Conservation (phyloP, 92 coral and sea anemone species). For the Parazoanthus darwini region DNA sequence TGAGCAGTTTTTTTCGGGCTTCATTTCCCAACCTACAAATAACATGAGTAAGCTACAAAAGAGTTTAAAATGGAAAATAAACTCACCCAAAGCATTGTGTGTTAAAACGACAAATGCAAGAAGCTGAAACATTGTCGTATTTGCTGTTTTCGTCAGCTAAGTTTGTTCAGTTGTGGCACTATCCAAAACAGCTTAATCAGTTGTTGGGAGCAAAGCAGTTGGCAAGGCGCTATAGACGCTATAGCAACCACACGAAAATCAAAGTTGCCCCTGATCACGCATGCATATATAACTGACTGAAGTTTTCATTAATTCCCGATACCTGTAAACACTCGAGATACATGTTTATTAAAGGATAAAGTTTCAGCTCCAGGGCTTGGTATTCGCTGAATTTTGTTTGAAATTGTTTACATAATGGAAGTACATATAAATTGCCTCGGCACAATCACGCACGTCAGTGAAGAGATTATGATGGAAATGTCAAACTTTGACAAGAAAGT, state of each 20-base stretch:
- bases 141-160: not conserved
- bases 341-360: not conserved
- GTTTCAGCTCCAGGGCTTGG: not conserved
- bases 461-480: too few species aligned
- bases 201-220: not conserved
- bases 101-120: not conserved
- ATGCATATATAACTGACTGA: too few species aligned
- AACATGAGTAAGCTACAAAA: too few species aligned
- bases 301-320: not conserved
- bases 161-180: not conserved
- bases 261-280: not conserved
- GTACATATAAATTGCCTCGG: not conserved
- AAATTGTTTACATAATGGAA: not conserved
- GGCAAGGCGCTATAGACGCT: too few species aligned
- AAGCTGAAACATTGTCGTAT: not conserved
- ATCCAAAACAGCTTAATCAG: not conserved
- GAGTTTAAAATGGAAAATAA: too few species aligned
- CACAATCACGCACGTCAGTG: not conserved
- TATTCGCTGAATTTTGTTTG: not conserved
- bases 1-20: too few species aligned
- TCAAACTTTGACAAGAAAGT: too few species aligned
- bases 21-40: too few species aligned
- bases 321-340: not conserved
- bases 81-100: not conserved
- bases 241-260: not conserved